Conservation (phyloP, 2,888 invertebrate genomes). For the Auanema sp. region DNA sequence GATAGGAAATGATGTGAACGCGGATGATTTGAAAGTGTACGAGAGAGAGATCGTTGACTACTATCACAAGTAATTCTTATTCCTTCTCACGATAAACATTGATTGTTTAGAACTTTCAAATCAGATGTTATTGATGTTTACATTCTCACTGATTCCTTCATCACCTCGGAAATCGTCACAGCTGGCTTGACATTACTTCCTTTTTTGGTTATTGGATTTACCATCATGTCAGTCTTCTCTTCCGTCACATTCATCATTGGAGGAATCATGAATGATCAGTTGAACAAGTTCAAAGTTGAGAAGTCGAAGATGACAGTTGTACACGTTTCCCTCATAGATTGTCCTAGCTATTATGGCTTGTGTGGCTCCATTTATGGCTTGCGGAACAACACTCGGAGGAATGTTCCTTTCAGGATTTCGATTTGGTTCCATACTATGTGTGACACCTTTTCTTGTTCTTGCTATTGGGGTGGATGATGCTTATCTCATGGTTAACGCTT, state of each 20-base stretch:
- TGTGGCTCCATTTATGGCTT: slow-evolving; percentile 61
- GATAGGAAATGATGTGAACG: slow-evolving; percentile 35
- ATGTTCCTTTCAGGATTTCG: slow-evolving; percentile 58
- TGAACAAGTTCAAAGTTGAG: slow-evolving; percentile 52
- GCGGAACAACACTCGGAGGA: slow-evolving; percentile 45
- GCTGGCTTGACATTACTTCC: slow-evolving; percentile 55
- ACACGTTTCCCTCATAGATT: slow-evolving; percentile 20
- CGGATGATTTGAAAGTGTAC: slow-evolving; percentile 41
- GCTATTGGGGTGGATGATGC: slow-evolving; percentile 63
- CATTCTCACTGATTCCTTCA: slow-evolving; percentile 55
- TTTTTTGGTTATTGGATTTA: slow-evolving; percentile 58
- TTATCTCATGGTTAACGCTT: slow-evolving; percentile 60
- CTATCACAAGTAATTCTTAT: slow-evolving; percentile 41
- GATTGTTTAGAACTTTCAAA: slow-evolving; percentile 1
- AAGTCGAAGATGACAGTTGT: not conserved
- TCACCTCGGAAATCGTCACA: slow-evolving; percentile 57
- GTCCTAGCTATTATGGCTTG: slow-evolving; percentile 57
- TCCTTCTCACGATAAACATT: not conserved
- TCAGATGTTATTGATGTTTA: slow-evolving; percentile 21
- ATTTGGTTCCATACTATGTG: slow-evolving; percentile 62
- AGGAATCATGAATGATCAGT: slow-evolving; percentile 50
- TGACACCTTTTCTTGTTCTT: slow-evolving; percentile 57
- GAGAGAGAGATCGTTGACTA: slow-evolving; percentile 49
- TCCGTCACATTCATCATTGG: slow-evolving; percentile 52
- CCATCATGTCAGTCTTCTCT: slow-evolving; percentile 60